These are phyloP conservation scores for Lophius americanus DNA, from an alignment of 2,797 vertebrate genomes.

Conservation along the genomic window DNA sequence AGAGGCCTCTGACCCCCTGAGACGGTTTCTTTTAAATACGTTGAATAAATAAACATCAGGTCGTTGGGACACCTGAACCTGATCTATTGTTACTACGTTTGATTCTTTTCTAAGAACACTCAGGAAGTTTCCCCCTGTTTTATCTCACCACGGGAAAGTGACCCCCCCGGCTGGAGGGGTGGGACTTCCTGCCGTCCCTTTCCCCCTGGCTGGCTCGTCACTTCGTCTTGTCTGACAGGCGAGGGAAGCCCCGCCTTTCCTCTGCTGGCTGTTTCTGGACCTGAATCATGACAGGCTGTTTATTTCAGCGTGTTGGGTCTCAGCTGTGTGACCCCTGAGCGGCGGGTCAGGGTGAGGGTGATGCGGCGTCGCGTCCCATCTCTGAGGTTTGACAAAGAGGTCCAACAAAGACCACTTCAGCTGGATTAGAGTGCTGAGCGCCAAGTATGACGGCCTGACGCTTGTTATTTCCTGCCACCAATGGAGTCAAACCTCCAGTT, in stretches of 20 bases:
- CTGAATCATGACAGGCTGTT: constrained; percentile 55
- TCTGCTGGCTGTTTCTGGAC: constrained; percentile 48
- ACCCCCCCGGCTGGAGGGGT: constrained; percentile 42
- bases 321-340: constrained; percentile 31
- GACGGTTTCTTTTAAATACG: no score
- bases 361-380: constrained; percentile 20
- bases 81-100: background rate
- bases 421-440: constrained; percentile 13
- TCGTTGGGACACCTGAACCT: no score
- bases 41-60: no score
- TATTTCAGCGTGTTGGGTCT: constrained; percentile 52
- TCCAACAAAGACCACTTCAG: constrained; percentile 50
- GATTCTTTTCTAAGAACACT: background rate
- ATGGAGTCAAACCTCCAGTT: constrained; percentile 16
- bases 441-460: constrained; percentile 19
- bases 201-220: constrained; percentile 40
- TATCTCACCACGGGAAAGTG: constrained; percentile 57
- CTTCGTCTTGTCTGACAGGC: constrained; percentile 32
- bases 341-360: constrained; percentile 45
- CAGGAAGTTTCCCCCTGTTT: constrained; percentile 18
- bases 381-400: constrained; percentile 26
- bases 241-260: constrained; percentile 71
- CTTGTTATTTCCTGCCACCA: constrained; percentile 60
- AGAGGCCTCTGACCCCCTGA: no score
- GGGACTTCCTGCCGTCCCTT: constrained; percentile 54